Percentiles rank a stretch among this genome's conserved stretches.
Evolutionary conservation across 2,113 vertebrate species (phyloP).

Genomic region (Candoia aspera): DNA sequence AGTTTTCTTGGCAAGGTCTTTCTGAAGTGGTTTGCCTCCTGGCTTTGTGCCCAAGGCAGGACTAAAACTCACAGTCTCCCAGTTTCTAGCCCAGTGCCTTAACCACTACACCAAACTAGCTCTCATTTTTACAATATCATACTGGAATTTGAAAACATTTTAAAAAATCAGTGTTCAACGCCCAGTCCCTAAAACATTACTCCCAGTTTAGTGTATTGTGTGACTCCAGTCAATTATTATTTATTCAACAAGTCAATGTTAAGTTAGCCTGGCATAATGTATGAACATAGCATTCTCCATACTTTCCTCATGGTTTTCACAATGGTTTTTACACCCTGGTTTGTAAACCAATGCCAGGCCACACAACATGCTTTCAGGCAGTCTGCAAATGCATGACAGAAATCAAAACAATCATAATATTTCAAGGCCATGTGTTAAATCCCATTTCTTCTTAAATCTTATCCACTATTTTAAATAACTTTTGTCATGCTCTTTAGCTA

Average conservation of each 20-base stretch:
- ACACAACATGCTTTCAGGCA: background rate
- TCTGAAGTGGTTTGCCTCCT: background rate
- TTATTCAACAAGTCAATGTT: background rate
- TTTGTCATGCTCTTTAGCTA: background rate
- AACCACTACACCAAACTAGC: background rate
- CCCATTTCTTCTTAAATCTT: background rate
- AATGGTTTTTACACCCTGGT: background rate
- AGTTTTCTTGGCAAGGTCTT: background rate
- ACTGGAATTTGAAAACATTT: background rate
- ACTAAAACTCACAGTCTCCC: background rate
- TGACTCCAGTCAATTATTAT: background rate
- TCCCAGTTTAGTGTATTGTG: background rate
- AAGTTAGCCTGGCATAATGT: background rate
- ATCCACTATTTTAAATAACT: background rate
- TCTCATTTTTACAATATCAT: background rate
- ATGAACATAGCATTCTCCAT: background rate
- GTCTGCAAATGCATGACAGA: background rate
- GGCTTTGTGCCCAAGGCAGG: background rate
- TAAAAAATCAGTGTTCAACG: background rate
- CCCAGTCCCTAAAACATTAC: background rate
- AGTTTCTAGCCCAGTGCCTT: background rate
- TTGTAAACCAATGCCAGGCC: background rate
- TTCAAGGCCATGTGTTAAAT: background rate
- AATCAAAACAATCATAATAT: background rate
- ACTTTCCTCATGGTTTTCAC: background rate